Evolutionary conservation across 2,888 invertebrate genomes (phyloP).

Genomic region (Petrophora chlorosata): DNA sequence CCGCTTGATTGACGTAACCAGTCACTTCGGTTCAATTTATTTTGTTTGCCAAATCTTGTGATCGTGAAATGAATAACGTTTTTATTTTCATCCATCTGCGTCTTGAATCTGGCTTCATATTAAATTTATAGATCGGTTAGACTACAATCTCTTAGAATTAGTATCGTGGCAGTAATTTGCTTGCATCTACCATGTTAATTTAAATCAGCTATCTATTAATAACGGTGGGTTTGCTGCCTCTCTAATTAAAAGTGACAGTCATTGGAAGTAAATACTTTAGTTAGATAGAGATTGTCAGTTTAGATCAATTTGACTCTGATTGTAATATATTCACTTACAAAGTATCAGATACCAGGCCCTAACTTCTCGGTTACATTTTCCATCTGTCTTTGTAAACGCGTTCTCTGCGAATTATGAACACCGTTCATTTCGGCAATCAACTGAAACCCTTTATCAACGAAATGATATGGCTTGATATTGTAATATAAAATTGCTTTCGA

Average conservation of each 20-base stretch:
- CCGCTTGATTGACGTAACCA: slow-evolving; percentile 63
- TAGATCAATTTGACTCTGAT: slow-evolving; percentile 18
- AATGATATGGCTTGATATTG: slow-evolving; percentile 35
- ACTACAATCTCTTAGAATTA: slow-evolving; percentile 14
- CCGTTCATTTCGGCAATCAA: slow-evolving; percentile 34
- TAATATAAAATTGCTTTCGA: slow-evolving; percentile 31
- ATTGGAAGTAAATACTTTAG: slow-evolving; percentile 46
- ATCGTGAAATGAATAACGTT: slow-evolving; percentile 30
- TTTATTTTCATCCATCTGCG: slow-evolving; percentile 7
- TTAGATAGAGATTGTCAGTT: slow-evolving; percentile 46
- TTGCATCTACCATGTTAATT: slow-evolving; percentile 20
- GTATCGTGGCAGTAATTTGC: slow-evolving; percentile 17
- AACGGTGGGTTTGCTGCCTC: slow-evolving; percentile 10
- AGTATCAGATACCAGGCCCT: slow-evolving; percentile 10
- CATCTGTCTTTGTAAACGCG: slow-evolving; percentile 35
- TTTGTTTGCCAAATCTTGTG: slow-evolving; percentile 54
- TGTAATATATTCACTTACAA: background rate
- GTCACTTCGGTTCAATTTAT: slow-evolving; percentile 49
- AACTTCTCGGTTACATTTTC: slow-evolving; percentile 14
- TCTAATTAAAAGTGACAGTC: slow-evolving; percentile 54
- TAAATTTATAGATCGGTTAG: slow-evolving; percentile 8
- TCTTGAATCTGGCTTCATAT: background rate
- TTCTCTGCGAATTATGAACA: slow-evolving; percentile 30
- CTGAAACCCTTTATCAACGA: slow-evolving; percentile 35
- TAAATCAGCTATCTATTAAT: slow-evolving; percentile 16